phyloP scores from a whole-genome alignment of 2,113 vertebrate species.

The Eclectus roratus region DNA sequence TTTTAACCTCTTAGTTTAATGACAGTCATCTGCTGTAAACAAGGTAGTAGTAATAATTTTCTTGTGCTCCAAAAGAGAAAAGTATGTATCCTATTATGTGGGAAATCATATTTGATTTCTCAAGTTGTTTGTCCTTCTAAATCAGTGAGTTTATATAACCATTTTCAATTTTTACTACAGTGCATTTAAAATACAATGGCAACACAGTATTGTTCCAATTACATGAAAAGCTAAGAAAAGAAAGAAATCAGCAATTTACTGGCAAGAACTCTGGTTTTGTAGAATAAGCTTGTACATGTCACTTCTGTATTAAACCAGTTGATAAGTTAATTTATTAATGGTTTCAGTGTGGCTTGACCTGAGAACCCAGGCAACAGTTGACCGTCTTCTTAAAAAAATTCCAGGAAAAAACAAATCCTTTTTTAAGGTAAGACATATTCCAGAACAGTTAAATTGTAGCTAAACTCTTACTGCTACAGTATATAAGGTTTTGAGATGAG shows the following conservation, averaged over 20 bases:
- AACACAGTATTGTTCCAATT: not conserved
- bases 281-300: not conserved
- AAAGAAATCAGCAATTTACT: not conserved
- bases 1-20: slow-evolving; percentile 6
- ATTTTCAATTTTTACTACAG: not conserved
- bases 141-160: not conserved
- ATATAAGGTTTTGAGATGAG: not conserved
- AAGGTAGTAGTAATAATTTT: not conserved
- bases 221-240: not conserved
- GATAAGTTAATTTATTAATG: slow-evolving; percentile 1
- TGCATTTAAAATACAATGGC: not conserved
- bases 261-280: not conserved
- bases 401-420: slow-evolving; percentile 90
- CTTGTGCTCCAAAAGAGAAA: not conserved
- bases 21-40: not conserved
- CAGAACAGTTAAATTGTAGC: not conserved
- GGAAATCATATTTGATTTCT: not conserved
- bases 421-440: slow-evolving; percentile 85
- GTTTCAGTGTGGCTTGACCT: slow-evolving; percentile 94
- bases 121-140: not conserved
- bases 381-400: slow-evolving; percentile 89
- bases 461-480: not conserved
- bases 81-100: not conserved
- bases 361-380: slow-evolving; percentile 95
- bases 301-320: not conserved